These are phyloP conservation scores for Cochlearius cochlearius DNA, from an alignment of 2,113 vertebrate species.

Conservation along the genomic window DNA sequence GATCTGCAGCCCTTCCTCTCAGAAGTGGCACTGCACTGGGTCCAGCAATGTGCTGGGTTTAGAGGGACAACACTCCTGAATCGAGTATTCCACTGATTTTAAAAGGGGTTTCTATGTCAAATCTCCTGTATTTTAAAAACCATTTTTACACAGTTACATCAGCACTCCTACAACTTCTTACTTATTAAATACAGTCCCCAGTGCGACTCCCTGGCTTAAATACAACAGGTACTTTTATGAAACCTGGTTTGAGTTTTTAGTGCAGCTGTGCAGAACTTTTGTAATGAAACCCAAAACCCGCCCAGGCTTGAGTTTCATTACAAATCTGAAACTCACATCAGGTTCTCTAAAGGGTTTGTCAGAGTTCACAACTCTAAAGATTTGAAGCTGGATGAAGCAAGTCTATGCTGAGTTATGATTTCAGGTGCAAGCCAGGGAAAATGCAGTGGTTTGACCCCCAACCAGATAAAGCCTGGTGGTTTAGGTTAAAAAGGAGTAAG, in stretches of 20 bases:
- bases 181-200: conserved; percentile 62
- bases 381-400: conserved; percentile 18
- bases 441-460: not conserved
- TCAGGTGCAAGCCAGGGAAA: conserved; percentile 28
- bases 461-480: not conserved
- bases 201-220: conserved; percentile 32
- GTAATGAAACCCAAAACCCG: conserved; percentile 61
- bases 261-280: conserved; percentile 54
- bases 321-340: conserved; percentile 56
- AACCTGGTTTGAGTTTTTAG: conserved; percentile 61
- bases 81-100: conserved; percentile 3
- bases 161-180: conserved; percentile 55
- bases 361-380: conserved; percentile 48
- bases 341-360: conserved; percentile 38
- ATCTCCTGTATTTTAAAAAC: conserved; percentile 37
- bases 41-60: not conserved
- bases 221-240: conserved; percentile 63
- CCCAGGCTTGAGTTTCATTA: conserved; percentile 54
- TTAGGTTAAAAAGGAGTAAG: not conserved
- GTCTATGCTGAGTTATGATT: conserved; percentile 27
- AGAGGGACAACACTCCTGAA: not conserved
- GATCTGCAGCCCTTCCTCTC: not conserved
- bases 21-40: not conserved
- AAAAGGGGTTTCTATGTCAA: conserved; percentile 22
- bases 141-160: conserved; percentile 59